Percentiles rank a stretch among this genome's conserved stretches.
phyloP scores from a whole-genome alignment of 2,797 vertebrate genomes.

The Danio albolineatus region DNA sequence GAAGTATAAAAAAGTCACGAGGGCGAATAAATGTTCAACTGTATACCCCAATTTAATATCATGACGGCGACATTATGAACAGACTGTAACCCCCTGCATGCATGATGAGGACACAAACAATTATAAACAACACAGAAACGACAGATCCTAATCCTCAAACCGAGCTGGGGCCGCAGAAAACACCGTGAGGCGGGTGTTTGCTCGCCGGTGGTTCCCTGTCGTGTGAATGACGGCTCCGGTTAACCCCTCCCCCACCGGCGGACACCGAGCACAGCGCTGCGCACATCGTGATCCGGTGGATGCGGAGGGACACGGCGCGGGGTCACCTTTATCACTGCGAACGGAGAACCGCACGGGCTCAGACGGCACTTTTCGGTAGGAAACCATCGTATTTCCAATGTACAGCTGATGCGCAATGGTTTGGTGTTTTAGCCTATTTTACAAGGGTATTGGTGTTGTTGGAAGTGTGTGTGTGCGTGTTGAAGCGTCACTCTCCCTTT shows the following conservation, averaged over 20 bases:
- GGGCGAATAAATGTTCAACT: too few species aligned
- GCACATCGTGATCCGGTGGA: conserved; percentile 79
- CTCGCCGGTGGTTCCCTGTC: not conserved
- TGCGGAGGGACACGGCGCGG: conserved; percentile 75
- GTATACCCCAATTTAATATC: too few species aligned
- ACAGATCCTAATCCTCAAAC: too few species aligned
- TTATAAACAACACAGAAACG: too few species aligned
- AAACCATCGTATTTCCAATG: not conserved
- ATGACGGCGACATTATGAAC: too few species aligned
- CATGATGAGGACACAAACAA: too few species aligned
- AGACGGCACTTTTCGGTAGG: conserved; percentile 10
- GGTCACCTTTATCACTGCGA: conserved; percentile 83
- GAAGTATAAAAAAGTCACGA: too few species aligned
- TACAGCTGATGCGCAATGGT: not conserved
- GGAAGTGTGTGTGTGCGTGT: not conserved
- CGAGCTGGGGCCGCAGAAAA: too few species aligned
- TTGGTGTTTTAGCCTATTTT: not conserved
- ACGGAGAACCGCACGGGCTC: conserved; percentile 50
- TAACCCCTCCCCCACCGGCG: conserved; percentile 71
- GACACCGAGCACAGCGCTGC: conserved; percentile 73
- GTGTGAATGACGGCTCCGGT: conserved; percentile 45
- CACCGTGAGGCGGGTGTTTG: not conserved
- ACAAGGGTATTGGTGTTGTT: not conserved
- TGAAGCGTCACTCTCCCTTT: not conserved
- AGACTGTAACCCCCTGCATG: too few species aligned